phyloP scores from a whole-genome alignment of 2,113 vertebrate genomes.

The Protomyctophum bolini region DNA sequence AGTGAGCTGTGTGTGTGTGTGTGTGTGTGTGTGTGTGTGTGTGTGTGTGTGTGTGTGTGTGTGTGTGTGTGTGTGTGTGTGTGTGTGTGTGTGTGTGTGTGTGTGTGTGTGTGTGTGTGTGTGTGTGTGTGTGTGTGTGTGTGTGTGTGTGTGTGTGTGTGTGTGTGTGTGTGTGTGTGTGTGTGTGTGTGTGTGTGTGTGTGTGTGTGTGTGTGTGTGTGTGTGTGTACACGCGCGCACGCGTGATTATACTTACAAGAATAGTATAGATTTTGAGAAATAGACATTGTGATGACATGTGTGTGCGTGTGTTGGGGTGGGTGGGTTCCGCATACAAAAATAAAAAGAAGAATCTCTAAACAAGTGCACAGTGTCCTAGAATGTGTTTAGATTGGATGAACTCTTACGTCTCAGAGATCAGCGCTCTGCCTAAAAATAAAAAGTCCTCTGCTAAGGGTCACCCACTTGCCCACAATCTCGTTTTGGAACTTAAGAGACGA shows the following conservation, averaged over 20 bases:
- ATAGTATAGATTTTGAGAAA: too few species aligned
- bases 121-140: neutral
- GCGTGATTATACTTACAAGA: too few species aligned
- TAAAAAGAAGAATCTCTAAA: conserved; percentile 71
- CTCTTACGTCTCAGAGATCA: conserved; percentile 53
- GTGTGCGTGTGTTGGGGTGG: conserved; percentile 24
- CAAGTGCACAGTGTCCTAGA: conserved; percentile 65
- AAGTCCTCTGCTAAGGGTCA: conserved; percentile 46
- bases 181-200: too few species aligned
- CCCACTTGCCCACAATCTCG: conserved; percentile 34
- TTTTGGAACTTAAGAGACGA: conserved; percentile 24
- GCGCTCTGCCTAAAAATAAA: conserved; percentile 67
- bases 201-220: too few species aligned
- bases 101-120: conserved; percentile 18
- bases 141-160: too few species aligned
- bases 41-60: conserved; percentile 21
- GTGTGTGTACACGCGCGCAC: too few species aligned
- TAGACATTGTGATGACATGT: too few species aligned
- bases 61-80: neutral
- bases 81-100: too few species aligned
- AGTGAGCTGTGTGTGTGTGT: too few species aligned
- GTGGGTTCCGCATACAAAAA: conserved; percentile 34
- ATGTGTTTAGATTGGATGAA: conserved; percentile 75
- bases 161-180: too few species aligned
- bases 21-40: too few species aligned